Conservation (phyloP, 2,113 vertebrate species). For the Macaca fascicularis region T2T-MFA8v1.1 NC_088377.1:128645501-128646000, state of each 20-base stretch:
- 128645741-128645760: neutral
- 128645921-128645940: neutral
- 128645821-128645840: neutral
- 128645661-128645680: conserved; percentile 23
- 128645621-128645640: neutral
- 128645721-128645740: neutral
- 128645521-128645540: neutral
- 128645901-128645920: neutral
- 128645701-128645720: conserved; percentile 4
- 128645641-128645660: neutral
- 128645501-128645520: conserved; percentile 14
- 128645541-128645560: neutral
- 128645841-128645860: neutral
- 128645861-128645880: neutral
- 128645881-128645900: neutral
- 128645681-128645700: conserved; percentile 18
- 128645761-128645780: neutral
- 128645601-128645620: neutral
- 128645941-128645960: neutral
- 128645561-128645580: neutral
- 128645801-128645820: neutral
- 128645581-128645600: neutral
- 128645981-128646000: neutral
- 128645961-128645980: neutral
- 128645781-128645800: neutral